Conservation (phyloP, 2,113 vertebrate species). For the Bothrops jararaca region DNA sequence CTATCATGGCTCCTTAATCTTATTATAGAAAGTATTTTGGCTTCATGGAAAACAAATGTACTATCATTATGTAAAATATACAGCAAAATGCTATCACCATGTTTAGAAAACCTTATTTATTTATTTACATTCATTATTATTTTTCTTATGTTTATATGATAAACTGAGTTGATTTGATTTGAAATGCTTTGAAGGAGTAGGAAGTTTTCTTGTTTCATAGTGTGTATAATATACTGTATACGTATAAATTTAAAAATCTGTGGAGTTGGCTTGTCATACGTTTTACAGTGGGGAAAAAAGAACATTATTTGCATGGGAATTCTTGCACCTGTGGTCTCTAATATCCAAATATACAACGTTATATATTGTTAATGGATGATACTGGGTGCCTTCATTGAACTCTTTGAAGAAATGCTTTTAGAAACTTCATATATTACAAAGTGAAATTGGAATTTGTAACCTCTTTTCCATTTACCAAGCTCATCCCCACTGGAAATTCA, state of each 20-base stretch:
- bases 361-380: not conserved
- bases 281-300: not conserved
- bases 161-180: not conserved
- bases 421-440: not conserved
- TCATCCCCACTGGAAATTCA: not conserved
- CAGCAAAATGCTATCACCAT: not conserved
- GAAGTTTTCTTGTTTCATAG: not conserved
- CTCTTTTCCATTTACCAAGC: not conserved
- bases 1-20: not conserved
- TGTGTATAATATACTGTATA: not conserved
- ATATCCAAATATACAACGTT: not conserved
- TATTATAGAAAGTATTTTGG: not conserved
- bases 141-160: not conserved
- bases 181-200: not conserved
- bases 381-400: not conserved
- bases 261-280: not conserved
- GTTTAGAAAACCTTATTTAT: not conserved
- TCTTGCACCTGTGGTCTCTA: not conserved
- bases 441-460: not conserved
- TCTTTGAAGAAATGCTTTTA: not conserved
- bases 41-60: not conserved
- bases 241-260: not conserved
- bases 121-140: not conserved
- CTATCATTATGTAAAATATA: not conserved
- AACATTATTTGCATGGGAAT: not conserved